Percentiles rank a stretch among this genome's conserved stretches.
These are phyloP conservation scores for Acanthosoma haemorrhoidale DNA, from an alignment of 2,888 invertebrate genomes.

Conservation along the genomic window DNA sequence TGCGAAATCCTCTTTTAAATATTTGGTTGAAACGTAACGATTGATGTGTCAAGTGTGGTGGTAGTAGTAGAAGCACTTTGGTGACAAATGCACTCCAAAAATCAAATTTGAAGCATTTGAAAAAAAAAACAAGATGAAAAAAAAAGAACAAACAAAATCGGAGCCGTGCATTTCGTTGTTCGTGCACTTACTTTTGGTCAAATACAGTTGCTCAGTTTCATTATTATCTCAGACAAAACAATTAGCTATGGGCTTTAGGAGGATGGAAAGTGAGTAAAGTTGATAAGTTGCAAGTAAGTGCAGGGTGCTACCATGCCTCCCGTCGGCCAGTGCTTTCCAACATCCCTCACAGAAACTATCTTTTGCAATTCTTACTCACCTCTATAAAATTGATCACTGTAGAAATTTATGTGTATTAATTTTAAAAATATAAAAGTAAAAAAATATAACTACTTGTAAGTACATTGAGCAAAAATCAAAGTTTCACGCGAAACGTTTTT, in stretches of 20 bases:
- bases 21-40: no score
- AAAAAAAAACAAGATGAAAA: background rate
- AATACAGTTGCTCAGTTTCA: background rate
- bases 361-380: conserved; percentile 24
- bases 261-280: background rate
- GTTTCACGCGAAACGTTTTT: conserved; percentile 1
- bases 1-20: no score
- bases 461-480: conserved; percentile 17
- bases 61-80: background rate
- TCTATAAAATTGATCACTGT: conserved; percentile 17
- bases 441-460: background rate
- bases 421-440: conserved; percentile 1
- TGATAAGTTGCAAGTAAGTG: background rate
- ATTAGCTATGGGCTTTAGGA: background rate
- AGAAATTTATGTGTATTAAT: conserved; percentile 18
- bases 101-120: background rate
- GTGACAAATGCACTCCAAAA: background rate
- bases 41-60: background rate
- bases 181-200: background rate
- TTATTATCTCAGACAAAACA: background rate
- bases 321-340: background rate
- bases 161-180: background rate
- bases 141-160: background rate
- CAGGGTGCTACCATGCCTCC: background rate
- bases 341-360: background rate